phyloP scores from a whole-genome alignment of 1,140 invertebrate genomes.

The Sweltsa coloradensis region DNA sequence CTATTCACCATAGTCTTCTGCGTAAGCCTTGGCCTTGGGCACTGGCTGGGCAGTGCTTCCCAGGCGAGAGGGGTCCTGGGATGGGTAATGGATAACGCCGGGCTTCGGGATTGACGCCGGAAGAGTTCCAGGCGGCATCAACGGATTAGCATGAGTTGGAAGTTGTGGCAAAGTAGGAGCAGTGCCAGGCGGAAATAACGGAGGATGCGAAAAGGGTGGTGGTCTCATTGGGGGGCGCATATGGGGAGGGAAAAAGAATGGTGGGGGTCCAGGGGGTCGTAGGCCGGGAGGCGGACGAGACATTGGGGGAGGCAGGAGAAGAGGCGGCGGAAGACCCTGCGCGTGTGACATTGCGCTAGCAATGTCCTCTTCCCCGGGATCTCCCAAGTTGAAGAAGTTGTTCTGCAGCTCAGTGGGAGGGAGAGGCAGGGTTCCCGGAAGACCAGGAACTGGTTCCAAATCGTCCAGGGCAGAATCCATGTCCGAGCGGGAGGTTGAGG shows the following conservation, averaged over 20 bases:
- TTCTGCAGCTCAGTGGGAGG: constrained; percentile 64
- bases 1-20: constrained; percentile 9
- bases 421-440: constrained; percentile 64
- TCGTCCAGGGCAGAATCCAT: constrained; percentile 25
- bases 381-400: constrained; percentile 69
- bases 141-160: constrained; percentile 26
- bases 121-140: constrained; percentile 37
- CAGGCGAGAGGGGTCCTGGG: constrained; percentile 84
- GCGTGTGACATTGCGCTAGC: constrained; percentile 38
- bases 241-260: constrained; percentile 28
- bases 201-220: constrained; percentile 19
- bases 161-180: constrained; percentile 15
- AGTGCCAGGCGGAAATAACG: constrained; percentile 15
- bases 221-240: constrained; percentile 34
- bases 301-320: constrained; percentile 33
- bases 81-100: constrained; percentile 72
- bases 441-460: constrained; percentile 77
- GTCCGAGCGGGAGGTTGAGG: constrained; percentile 22
- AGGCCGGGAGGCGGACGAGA: constrained; percentile 26
- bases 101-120: constrained; percentile 16
- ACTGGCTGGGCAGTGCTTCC: constrained; percentile 45
- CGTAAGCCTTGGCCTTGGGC: constrained; percentile 10
- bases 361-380: constrained; percentile 36
- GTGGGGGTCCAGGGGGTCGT: constrained; percentile 19
- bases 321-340: constrained; percentile 27